These are phyloP conservation scores for Formica aserva DNA, from an alignment of 2,888 invertebrate species.

Conservation along the genomic window DNA sequence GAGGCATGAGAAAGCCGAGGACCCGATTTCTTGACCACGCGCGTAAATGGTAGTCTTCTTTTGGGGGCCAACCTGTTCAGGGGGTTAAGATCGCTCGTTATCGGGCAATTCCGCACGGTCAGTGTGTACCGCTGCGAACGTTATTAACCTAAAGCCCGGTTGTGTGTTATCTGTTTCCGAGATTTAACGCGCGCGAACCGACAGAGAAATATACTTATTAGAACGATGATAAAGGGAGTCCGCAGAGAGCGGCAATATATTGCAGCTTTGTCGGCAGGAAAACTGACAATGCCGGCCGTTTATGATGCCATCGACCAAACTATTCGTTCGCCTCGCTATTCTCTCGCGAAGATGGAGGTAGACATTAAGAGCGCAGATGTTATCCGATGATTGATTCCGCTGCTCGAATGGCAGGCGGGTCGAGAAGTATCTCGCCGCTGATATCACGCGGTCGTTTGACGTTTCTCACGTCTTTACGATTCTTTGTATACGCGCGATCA, in stretches of 20 bases:
- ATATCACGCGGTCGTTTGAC: background rate
- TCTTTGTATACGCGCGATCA: background rate
- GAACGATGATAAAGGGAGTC: slow-evolving; percentile 6
- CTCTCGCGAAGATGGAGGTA: background rate
- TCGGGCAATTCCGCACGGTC: slow-evolving; percentile 29
- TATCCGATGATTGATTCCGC: slow-evolving; percentile 31
- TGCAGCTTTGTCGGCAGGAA: slow-evolving; percentile 31
- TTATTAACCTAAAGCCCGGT: slow-evolving; percentile 54
- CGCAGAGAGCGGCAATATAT: background rate
- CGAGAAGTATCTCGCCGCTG: background rate
- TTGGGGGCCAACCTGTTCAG: slow-evolving; percentile 3
- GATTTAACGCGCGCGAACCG: slow-evolving; percentile 7
- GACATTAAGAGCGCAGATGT: background rate
- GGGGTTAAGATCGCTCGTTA: slow-evolving; percentile 57
- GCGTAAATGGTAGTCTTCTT: slow-evolving; percentile 45
- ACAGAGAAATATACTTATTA: slow-evolving; percentile 34
- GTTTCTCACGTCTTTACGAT: slow-evolving; percentile 1
- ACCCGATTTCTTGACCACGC: slow-evolving; percentile 32
- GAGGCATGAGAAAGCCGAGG: slow-evolving; percentile 50
- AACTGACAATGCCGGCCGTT: slow-evolving; percentile 24
- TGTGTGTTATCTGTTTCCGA: slow-evolving; percentile 51
- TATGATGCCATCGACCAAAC: background rate
- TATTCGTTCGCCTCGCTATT: slow-evolving; percentile 8
- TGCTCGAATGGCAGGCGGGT: background rate
- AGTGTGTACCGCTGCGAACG: slow-evolving; percentile 3